Evolutionary conservation across 2,797 vertebrate genomes (phyloP).

Genomic region (Scomberomorus guttatus): DNA sequence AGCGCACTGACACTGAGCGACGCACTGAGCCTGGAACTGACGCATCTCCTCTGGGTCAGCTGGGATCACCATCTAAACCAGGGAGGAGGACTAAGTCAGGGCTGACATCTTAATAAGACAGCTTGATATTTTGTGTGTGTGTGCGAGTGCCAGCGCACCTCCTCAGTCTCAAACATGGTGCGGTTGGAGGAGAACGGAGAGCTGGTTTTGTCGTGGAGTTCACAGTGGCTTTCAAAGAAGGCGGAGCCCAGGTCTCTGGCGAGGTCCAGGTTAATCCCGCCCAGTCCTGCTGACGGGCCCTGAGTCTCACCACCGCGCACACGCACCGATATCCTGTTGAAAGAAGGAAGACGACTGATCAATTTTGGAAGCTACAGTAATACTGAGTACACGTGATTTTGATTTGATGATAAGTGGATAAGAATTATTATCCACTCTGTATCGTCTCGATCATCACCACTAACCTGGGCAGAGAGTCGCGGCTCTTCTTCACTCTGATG

Average conservation of each 20-base stretch:
- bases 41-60: constrained; percentile 93
- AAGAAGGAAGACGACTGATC: neutral
- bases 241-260: constrained; percentile 86
- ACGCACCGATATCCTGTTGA: constrained; percentile 86
- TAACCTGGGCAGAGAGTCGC: constrained; percentile 84
- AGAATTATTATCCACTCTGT: neutral
- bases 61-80: constrained; percentile 93
- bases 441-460: constrained; percentile 19
- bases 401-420: too few relatives aligned
- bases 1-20: constrained; percentile 88
- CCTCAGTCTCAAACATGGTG: constrained; percentile 96
- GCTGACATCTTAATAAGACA: neutral
- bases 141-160: constrained; percentile 80
- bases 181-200: constrained; percentile 95
- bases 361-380: neutral
- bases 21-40: constrained; percentile 90
- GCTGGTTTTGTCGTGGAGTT: constrained; percentile 89
- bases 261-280: constrained; percentile 74
- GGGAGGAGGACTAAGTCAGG: neutral
- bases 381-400: neutral
- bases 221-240: constrained; percentile 92
- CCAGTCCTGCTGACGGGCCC: constrained; percentile 68
- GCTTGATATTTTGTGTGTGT: neutral
- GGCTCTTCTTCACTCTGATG: constrained; percentile 88
- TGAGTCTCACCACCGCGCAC: constrained; percentile 82